Percentiles rank a stretch among this genome's conserved stretches.
Conservation (phyloP, 2,888 invertebrate genomes). For the Heliconius ethilla region DNA sequence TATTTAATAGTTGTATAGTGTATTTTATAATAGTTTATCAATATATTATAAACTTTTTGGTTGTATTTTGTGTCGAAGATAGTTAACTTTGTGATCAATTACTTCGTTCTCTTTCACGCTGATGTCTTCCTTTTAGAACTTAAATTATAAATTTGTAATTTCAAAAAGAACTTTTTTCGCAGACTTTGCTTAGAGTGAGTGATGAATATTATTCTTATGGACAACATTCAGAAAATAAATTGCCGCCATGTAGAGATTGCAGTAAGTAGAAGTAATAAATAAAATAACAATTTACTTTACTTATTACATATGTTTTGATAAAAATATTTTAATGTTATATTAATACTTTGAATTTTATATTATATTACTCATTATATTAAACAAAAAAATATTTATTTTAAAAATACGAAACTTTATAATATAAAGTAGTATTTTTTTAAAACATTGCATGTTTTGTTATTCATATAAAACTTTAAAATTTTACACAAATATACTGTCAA, state of each 20-base stretch:
- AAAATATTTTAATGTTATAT: too few relatives aligned
- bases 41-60: background rate
- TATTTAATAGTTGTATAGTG: background rate
- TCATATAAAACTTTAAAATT: too few relatives aligned
- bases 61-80: background rate
- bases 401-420: too few relatives aligned
- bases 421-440: too few relatives aligned
- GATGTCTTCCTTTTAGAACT: background rate
- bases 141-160: background rate
- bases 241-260: constrained; percentile 65
- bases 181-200: constrained; percentile 52
- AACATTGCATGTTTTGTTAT: too few relatives aligned
- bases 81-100: background rate
- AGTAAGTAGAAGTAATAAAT: constrained; percentile 53
- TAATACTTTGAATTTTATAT: too few relatives aligned
- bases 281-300: too few relatives aligned
- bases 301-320: background rate
- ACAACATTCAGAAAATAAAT: constrained; percentile 43
- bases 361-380: too few relatives aligned
- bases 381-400: too few relatives aligned
- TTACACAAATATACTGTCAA: too few relatives aligned
- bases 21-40: background rate
- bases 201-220: constrained; percentile 48
- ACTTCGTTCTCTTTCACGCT: background rate
- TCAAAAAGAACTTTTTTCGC: constrained; percentile 19